phyloP scores from a whole-genome alignment of 2,888 invertebrate species.

The Nomada lathburiana region DNA sequence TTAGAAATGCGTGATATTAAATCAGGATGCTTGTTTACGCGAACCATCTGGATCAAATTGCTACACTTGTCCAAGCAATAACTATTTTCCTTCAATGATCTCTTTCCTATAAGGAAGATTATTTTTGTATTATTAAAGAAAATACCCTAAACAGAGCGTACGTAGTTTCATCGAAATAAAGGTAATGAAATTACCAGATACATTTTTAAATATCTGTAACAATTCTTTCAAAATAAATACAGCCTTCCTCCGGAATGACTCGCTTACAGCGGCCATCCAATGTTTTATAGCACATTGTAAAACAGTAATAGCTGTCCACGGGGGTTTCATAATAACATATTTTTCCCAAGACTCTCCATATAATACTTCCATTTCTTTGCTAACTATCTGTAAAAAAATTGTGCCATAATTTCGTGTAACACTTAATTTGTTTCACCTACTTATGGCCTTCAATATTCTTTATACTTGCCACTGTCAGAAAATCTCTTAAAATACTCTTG shows the following conservation, averaged over 20 bases:
- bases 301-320: slow-evolving; percentile 78
- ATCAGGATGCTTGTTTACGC: slow-evolving; percentile 70
- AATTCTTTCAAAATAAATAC: slow-evolving; percentile 73
- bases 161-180: not conserved
- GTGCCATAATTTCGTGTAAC: not conserved
- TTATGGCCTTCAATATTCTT: not conserved
- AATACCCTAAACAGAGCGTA: not conserved
- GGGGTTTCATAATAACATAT: slow-evolving; percentile 79
- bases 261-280: slow-evolving; percentile 82
- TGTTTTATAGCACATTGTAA: slow-evolving; percentile 81
- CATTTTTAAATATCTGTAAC: slow-evolving; percentile 61
- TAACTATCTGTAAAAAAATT: slow-evolving; percentile 74
- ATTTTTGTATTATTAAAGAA: not conserved
- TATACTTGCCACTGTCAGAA: slow-evolving; percentile 74
- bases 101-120: slow-evolving; percentile 59
- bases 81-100: slow-evolving; percentile 72
- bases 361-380: slow-evolving; percentile 77
- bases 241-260: slow-evolving; percentile 75
- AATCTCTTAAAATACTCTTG: slow-evolving; percentile 71
- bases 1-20: slow-evolving; percentile 60
- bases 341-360: slow-evolving; percentile 79
- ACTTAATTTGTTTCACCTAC: not conserved
- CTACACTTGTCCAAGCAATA: slow-evolving; percentile 73
- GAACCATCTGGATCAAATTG: slow-evolving; percentile 76
- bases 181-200: slow-evolving; percentile 65